A percentile compares a stretch with the other conserved stretches of the same genome.
phyloP scores from a whole-genome alignment of 2,113 vertebrate species.

The Electrona antarctica region DNA sequence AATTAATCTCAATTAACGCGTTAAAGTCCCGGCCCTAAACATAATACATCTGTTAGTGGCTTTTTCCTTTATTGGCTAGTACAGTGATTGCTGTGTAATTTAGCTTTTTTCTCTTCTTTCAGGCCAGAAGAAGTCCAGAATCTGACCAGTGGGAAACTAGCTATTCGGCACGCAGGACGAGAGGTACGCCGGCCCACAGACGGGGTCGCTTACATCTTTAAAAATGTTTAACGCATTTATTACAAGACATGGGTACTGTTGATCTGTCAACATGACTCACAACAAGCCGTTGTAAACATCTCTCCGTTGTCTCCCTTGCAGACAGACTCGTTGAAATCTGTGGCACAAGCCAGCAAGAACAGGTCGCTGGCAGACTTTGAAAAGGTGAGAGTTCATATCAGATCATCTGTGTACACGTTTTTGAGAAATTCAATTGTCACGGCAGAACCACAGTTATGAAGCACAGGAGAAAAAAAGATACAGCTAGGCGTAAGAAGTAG shows the following conservation, averaged over 20 bases:
- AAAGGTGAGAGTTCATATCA: constrained; percentile 79
- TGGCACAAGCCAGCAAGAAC: constrained; percentile 97
- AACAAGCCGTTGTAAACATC: background rate
- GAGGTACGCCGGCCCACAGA: constrained; percentile 80
- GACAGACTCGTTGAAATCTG: constrained; percentile 95
- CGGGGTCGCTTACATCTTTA: background rate
- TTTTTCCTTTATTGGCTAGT: too few species aligned
- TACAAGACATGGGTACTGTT: background rate
- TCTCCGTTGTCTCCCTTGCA: constrained; percentile 48
- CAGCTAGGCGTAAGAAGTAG: too few species aligned
- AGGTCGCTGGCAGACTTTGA: constrained; percentile 95
- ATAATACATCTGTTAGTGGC: too few species aligned
- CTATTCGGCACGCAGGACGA: constrained; percentile 91
- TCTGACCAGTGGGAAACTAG: constrained; percentile 93
- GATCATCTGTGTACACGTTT: too few species aligned
- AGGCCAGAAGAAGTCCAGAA: constrained; percentile 95
- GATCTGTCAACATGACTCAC: background rate
- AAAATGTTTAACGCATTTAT: too few species aligned
- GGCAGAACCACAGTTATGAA: too few species aligned
- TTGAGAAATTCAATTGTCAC: too few species aligned
- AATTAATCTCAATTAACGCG: too few species aligned
- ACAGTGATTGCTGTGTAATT: background rate
- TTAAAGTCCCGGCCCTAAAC: too few species aligned
- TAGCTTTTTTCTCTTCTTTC: constrained; percentile 13
- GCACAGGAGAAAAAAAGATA: too few species aligned